These are phyloP conservation scores for Corvus cornix DNA, from an alignment of 2,113 vertebrate species.

Conservation along the genomic window DNA sequence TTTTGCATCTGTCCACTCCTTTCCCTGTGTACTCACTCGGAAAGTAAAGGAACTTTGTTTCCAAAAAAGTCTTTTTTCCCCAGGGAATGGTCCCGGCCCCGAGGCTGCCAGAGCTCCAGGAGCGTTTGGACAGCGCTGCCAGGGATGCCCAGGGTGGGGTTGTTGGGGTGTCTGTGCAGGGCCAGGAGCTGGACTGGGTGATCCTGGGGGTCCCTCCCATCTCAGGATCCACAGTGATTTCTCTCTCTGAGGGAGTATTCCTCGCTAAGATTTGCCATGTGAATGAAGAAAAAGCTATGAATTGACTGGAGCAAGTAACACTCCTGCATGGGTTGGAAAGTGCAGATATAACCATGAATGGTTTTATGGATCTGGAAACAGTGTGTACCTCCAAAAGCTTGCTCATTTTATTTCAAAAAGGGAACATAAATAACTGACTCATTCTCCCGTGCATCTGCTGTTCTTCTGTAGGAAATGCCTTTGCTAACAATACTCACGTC, in stretches of 20 bases:
- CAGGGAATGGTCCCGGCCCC: accelerated
- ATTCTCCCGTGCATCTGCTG: neutral
- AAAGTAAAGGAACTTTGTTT: neutral
- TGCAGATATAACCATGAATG: neutral
- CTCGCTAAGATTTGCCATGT: neutral
- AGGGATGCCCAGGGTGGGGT: neutral
- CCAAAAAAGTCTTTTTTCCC: neutral
- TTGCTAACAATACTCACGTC: neutral
- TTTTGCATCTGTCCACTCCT: neutral
- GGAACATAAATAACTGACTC: constrained; percentile 48
- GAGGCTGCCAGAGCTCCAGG: neutral
- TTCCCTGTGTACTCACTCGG: neutral
- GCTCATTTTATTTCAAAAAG: constrained; percentile 32
- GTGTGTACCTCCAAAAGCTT: constrained; percentile 16
- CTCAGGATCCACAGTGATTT: neutral
- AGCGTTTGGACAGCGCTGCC: accelerated
- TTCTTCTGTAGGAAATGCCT: neutral
- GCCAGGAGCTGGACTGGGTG: accelerated
- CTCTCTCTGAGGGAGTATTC: neutral
- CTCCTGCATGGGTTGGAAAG: neutral
- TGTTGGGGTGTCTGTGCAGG: neutral
- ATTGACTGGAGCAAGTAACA: neutral
- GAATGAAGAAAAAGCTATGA: neutral
- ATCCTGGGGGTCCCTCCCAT: neutral
- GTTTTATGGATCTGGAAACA: neutral